A percentile compares a stretch with the other conserved stretches of the same genome.
These are phyloP conservation scores for Parnassius orleans DNA, from an alignment of 2,888 invertebrate genomes.

Conservation along the genomic window DNA sequence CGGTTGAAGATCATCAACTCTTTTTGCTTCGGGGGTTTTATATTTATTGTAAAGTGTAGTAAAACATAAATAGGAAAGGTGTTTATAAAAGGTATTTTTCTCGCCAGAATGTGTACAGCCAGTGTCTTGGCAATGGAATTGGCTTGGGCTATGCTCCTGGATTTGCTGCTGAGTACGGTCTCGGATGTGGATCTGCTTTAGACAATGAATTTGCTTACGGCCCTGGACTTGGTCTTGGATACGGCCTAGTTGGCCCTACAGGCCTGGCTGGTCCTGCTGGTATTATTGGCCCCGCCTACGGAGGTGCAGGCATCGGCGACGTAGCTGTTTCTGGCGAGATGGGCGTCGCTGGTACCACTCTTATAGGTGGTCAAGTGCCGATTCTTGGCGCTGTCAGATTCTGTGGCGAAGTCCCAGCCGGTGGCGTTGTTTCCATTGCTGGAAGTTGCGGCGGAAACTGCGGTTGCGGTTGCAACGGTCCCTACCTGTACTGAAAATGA, in stretches of 20 bases:
- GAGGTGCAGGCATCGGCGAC: too few species aligned
- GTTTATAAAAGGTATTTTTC: too few species aligned
- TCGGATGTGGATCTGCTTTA: conserved; percentile 6
- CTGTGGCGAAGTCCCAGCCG: conserved; percentile 40
- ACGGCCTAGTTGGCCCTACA: too few species aligned
- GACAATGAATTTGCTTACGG: conserved; percentile 12
- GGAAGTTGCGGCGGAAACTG: too few species aligned
- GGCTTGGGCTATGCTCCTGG: conserved; percentile 8
- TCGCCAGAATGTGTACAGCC: too few species aligned
- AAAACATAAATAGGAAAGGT: too few species aligned
- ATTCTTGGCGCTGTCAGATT: conserved; percentile 44
- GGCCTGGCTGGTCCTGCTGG: conserved; percentile 16
- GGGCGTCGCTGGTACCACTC: conserved; percentile 16
- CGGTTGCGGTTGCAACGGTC: conserved; percentile 30
- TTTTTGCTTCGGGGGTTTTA: too few species aligned
- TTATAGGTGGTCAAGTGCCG: conserved; percentile 43
- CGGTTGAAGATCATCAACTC: too few species aligned
- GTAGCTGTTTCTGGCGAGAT: too few species aligned
- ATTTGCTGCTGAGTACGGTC: neutral
- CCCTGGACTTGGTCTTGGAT: conserved; percentile 17
- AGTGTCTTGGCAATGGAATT: neutral
- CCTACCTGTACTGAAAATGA: conserved; percentile 23
- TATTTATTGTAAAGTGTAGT: too few species aligned
- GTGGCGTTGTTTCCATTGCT: conserved; percentile 35
- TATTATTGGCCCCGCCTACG: conserved; percentile 8